Base-by-base conservation (phyloP, 2,888 invertebrate species). In the Cantharis flavilabris region DNA sequence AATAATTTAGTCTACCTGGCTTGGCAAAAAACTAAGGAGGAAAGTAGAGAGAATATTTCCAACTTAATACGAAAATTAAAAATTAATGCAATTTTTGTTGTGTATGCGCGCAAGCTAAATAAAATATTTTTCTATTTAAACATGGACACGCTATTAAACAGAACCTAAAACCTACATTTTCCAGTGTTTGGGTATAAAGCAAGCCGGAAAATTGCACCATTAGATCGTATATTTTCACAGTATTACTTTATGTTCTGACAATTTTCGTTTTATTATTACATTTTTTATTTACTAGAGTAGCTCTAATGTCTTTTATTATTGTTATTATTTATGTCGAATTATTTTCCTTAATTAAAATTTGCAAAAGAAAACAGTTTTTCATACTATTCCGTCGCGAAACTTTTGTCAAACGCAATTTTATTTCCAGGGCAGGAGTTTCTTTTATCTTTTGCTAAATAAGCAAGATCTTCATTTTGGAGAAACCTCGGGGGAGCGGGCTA, bases 291-390 rank as follows among this genome's bases (percentile, higher is more conserved):
- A 67, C 23, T 67, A 20, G 65, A 67, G 65, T 67, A 67, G 65
- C 65, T 67, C 26, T 67, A 67, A 67, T 67, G 23, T 23, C 23
- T 23, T 67, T 67, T 49, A 49, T 49, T 49, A 49, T 67, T 67
- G 26, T 67, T 23, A 67, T 67, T 67, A 67, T 67, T 67, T 67
- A 26, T 67, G 65, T 67, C 23, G 9, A 67, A 67, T 23, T 67
- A 67, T 67, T 23, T 67, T 67, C 26, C 33, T 70, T 70, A 70
- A 70, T 70, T 62, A 70, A 70, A 30, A 70, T 70, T 70, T 49
- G 49, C 49, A 49, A 49, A 49, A 49, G 49, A n/a, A 49, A 49
- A n/a, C 49, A 49, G 49, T 49, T 49, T 49, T 49, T 49, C 49
- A 49, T 49, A n/a, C n/a, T n/a, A 7, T n/a, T n/a, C n/a, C 9